Conservation (phyloP, 2,888 invertebrate genomes). For the Anoplius nigerrimus region DNA sequence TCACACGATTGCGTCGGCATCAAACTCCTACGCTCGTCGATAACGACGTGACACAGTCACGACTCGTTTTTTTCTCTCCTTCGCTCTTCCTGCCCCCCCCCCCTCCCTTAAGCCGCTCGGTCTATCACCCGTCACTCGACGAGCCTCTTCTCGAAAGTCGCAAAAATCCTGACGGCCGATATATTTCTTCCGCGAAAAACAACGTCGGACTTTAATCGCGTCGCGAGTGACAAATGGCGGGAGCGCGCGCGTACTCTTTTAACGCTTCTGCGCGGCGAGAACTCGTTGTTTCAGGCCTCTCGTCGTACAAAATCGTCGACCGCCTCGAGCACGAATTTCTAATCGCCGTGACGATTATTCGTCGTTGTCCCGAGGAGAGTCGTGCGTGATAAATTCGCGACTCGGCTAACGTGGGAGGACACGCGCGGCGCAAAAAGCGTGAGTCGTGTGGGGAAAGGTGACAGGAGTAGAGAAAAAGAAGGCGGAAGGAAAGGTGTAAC, state of each 20-base stretch:
- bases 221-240: no score
- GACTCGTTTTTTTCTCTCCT: slow-evolving; percentile 9
- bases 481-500: background rate
- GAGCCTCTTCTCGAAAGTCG: no score
- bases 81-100: background rate
- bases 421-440: background rate
- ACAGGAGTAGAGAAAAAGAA: background rate
- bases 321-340: slow-evolving; percentile 31
- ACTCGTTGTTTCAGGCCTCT: no score
- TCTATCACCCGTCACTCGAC: background rate
- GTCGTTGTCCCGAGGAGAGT: background rate
- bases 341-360: slow-evolving; percentile 33
- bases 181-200: no score
- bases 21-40: slow-evolving; percentile 34
- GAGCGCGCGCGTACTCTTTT: no score
- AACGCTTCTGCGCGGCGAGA: no score
- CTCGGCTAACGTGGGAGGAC: slow-evolving; percentile 23
- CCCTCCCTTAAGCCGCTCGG: background rate
- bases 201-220: no score
- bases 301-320: background rate
- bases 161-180: no score
- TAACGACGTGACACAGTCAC: slow-evolving; percentile 27
- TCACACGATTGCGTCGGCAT: slow-evolving; percentile 8
- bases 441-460: background rate
- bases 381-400: slow-evolving; percentile 18